Conservation (phyloP, 2,113 vertebrate species). For the Athene noctua region DNA sequence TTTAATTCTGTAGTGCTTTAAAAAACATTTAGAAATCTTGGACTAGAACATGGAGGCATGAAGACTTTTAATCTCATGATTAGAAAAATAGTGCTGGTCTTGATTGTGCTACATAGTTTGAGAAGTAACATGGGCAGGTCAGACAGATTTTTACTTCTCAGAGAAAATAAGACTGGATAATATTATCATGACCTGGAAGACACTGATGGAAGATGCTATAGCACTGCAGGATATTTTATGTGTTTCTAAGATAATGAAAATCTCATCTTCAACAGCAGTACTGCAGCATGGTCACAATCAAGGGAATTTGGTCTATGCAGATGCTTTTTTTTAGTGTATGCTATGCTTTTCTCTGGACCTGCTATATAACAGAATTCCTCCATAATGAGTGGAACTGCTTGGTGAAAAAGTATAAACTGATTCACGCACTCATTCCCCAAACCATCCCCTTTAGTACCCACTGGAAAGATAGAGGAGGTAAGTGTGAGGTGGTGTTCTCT, state of each 20-base stretch:
- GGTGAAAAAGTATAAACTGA: neutral
- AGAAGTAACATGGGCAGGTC: neutral
- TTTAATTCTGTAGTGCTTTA: neutral
- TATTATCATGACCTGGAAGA: neutral
- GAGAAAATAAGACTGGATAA: neutral
- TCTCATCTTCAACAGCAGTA: neutral
- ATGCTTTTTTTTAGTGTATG: neutral
- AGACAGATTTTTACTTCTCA: neutral
- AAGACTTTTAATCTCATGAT: neutral
- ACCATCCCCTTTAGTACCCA: neutral
- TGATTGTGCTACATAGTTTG: neutral
- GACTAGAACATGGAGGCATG: neutral
- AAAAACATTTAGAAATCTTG: neutral
- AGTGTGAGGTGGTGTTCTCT: neutral
- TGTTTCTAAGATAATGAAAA: neutral
- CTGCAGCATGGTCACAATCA: neutral
- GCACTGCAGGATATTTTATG: neutral
- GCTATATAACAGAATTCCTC: neutral
- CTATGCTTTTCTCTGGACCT: neutral
- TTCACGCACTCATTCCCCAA: neutral
- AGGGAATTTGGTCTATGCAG: neutral
- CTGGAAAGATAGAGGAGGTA: neutral
- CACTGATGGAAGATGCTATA: neutral
- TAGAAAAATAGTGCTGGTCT: neutral
- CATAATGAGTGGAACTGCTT: neutral